Base-by-base conservation (phyloP, 2,113 vertebrate species). In the Butorides virescens region DNA sequence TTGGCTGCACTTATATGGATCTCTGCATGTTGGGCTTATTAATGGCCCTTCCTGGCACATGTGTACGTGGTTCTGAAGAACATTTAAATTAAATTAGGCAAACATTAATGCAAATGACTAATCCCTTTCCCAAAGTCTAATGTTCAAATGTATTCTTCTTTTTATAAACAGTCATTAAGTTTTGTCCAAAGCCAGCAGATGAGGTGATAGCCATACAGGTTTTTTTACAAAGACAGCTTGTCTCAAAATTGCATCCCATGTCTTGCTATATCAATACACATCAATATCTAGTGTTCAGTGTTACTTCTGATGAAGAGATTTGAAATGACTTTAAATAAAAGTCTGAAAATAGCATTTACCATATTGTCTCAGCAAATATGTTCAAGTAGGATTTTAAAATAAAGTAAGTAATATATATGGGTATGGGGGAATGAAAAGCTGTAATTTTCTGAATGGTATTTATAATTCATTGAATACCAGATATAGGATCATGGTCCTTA, bases 21-120 rank as follows among this genome's bases (percentile, higher is more conserved):
- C 98, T 97, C 88, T 97, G 95, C 97, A 94, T 98, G 98, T 98
- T 97, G 96, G 97, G 95, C 97, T 98, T 98, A 97, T 98, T 98
- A 96, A 93, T 98, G 98, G 97, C 91, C 95, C 97, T 96, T 97
- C 90, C 87, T 62, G 92, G 96, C 96, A 97, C 97, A 97, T 98
- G 96, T 97, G 96, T 97, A 91, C 50, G 94, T 98, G 96, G 88
- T 98, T 97, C 96, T 97, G 96, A 98, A 97, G 94, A 96, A 93
- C 98, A 97, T 96, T 98, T 95, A 98, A 98, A 98, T 98, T 98
- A 98, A 98, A 98, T 98, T 95, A 97, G 96, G 78, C 95, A 98
- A 97, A 98, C 96, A 93, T 96, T 88, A 77, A 95, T 98, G 97
- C 96, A 97, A 96, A 98, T 98, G 94, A 59, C 97, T 98, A 98